Conservation (phyloP, 2,888 invertebrate species). For the Nemapogon koenigi region DNA sequence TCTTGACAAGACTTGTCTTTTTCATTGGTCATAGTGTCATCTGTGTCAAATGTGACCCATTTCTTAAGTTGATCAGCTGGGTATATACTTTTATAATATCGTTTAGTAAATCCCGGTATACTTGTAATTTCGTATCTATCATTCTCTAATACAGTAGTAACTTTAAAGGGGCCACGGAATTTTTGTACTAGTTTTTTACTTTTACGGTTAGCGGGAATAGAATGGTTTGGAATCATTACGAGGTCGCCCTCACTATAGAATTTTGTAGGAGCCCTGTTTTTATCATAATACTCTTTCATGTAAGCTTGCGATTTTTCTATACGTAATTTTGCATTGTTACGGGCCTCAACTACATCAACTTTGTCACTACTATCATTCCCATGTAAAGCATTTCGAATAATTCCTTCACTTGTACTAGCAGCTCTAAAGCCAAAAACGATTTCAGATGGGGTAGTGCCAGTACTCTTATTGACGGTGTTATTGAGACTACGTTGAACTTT, state of each 20-base stretch:
- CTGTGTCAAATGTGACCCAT: neutral
- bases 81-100: neutral
- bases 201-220: neutral
- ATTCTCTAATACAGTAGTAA: slow-evolving; percentile 1
- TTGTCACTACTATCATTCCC: neutral
- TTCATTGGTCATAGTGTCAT: no score
- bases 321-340: no score
- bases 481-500: no score
- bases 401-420: slow-evolving; percentile 5
- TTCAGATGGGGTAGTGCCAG: slow-evolving; percentile 14
- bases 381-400: slow-evolving; percentile 5
- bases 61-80: neutral
- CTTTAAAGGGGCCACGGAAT: slow-evolving; percentile 14
- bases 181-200: slow-evolving; percentile 9
- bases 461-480: slow-evolving; percentile 15
- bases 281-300: slow-evolving; percentile 4
- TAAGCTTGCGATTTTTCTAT: neutral
- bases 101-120: neutral
- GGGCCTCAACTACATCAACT: neutral
- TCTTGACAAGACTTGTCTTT: no score
- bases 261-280: slow-evolving; percentile 1
- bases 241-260: slow-evolving; percentile 4
- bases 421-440: slow-evolving; percentile 14
- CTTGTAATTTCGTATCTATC: slow-evolving; percentile 11
- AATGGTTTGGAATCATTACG: slow-evolving; percentile 8